Conservation (phyloP, 2,888 invertebrate species). For the Cantharis rustica region DNA sequence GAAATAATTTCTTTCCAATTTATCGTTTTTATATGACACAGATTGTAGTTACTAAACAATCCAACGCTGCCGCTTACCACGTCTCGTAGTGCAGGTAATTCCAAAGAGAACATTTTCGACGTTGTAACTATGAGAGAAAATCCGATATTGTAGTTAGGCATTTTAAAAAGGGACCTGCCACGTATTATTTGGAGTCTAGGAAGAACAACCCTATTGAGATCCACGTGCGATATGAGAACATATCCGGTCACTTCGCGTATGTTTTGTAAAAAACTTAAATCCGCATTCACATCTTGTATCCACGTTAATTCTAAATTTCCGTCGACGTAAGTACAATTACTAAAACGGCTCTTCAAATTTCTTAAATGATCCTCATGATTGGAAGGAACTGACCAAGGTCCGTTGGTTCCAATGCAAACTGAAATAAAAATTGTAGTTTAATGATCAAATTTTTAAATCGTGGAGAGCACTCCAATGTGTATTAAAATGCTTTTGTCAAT, state of each 20-base stretch:
- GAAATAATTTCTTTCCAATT: constrained; percentile 95
- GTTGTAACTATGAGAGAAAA: constrained; percentile 86
- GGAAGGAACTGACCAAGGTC: constrained; percentile 90
- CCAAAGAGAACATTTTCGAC: constrained; percentile 83
- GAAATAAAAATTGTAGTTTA: constrained; percentile 58
- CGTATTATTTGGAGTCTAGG: constrained; percentile 92
- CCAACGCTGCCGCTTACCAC: constrained; percentile 91
- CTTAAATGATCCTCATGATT: constrained; percentile 92
- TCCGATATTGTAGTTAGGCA: constrained; percentile 80
- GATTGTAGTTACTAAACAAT: constrained; percentile 90
- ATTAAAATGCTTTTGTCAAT: background rate
- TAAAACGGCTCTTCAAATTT: constrained; percentile 91
- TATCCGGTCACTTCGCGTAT: constrained; percentile 96
- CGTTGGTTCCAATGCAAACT: constrained; percentile 96
- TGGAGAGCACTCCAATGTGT: no score
- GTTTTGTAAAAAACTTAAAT: constrained; percentile 88
- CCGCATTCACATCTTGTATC: constrained; percentile 84
- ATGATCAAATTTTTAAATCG: background rate
- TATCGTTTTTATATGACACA: constrained; percentile 91
- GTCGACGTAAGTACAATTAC: constrained; percentile 97
- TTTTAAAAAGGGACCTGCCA: constrained; percentile 87
- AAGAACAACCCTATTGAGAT: constrained; percentile 81
- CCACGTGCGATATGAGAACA: constrained; percentile 92
- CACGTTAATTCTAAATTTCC: constrained; percentile 97
- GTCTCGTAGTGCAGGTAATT: constrained; percentile 87